Evolutionary conservation across 2,113 vertebrate genomes (phyloP).

Genomic region (Siphamia tubifer): DNA sequence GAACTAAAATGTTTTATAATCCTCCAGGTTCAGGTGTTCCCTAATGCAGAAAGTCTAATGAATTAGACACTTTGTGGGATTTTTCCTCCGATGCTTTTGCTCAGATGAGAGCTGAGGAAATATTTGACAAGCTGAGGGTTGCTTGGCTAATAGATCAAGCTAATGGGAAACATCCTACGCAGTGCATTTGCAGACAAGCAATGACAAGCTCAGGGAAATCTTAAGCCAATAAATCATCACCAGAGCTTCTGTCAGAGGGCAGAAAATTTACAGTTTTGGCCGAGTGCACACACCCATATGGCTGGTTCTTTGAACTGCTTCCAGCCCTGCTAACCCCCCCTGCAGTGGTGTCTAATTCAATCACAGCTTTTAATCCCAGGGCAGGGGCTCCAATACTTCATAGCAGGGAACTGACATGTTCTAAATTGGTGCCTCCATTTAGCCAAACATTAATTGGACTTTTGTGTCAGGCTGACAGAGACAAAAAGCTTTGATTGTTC

Average conservation of each 20-base stretch:
- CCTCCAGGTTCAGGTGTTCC: not conserved
- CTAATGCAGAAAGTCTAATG: not conserved
- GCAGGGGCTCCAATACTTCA: constrained; percentile 26
- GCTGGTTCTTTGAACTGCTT: not conserved
- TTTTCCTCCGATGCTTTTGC: not conserved
- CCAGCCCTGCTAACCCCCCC: not conserved
- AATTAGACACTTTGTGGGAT: not conserved
- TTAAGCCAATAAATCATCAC: constrained; percentile 23
- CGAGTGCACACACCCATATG: not conserved
- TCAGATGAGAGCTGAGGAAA: not conserved
- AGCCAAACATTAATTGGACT: constrained; percentile 20
- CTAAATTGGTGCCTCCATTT: constrained; percentile 15
- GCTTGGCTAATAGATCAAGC: not conserved
- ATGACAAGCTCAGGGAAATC: not conserved
- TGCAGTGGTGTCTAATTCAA: constrained; percentile 18
- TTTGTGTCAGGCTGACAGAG: not conserved
- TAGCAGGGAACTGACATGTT: constrained; percentile 1
- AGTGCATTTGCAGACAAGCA: constrained; percentile 11
- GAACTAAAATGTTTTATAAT: not conserved
- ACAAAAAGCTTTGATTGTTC: constrained; percentile 18
- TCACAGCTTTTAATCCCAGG: constrained; percentile 33
- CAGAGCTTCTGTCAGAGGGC: constrained; percentile 15
- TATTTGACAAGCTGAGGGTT: not conserved
- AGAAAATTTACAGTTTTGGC: not conserved
- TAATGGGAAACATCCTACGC: not conserved